Evolutionary conservation across 2,797 vertebrate genomes (phyloP).

Genomic region (Diglossa cyanea): DNA sequence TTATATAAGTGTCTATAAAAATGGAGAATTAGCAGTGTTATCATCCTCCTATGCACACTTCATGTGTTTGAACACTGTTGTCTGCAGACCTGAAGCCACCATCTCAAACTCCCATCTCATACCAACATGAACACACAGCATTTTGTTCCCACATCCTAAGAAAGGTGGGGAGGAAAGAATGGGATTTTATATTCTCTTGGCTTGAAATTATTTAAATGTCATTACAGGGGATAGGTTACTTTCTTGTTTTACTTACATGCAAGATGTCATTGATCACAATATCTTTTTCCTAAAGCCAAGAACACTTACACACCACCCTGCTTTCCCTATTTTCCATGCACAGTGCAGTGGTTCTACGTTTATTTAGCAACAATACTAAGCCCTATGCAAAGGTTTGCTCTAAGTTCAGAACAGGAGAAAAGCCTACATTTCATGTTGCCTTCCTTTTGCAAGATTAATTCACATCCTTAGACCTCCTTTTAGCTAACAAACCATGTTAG

Average conservation of each 20-base stretch:
- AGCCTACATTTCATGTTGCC: constrained; percentile 33
- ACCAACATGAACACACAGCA: not conserved
- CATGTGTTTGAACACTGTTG: not conserved
- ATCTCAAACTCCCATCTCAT: not conserved
- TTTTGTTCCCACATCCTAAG: not conserved
- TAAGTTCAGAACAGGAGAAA: not conserved
- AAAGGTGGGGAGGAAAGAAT: not conserved
- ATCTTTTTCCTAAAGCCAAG: not conserved
- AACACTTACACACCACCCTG: not conserved
- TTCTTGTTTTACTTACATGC: not conserved
- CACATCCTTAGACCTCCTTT: constrained; percentile 26
- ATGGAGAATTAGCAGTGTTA: not conserved
- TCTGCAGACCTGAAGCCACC: not conserved
- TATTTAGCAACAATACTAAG: not conserved
- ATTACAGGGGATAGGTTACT: not conserved
- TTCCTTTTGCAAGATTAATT: constrained; percentile 56
- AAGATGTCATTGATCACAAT: not conserved
- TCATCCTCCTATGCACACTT: not conserved
- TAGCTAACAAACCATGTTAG: not conserved
- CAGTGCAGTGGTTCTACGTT: not conserved
- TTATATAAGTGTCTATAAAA: not conserved
- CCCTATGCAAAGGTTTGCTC: not conserved
- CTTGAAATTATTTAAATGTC: not conserved
- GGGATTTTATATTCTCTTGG: not conserved
- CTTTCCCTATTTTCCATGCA: not conserved